Conservation (phyloP, 2,888 invertebrate genomes). For the Cantharis nigra region DNA sequence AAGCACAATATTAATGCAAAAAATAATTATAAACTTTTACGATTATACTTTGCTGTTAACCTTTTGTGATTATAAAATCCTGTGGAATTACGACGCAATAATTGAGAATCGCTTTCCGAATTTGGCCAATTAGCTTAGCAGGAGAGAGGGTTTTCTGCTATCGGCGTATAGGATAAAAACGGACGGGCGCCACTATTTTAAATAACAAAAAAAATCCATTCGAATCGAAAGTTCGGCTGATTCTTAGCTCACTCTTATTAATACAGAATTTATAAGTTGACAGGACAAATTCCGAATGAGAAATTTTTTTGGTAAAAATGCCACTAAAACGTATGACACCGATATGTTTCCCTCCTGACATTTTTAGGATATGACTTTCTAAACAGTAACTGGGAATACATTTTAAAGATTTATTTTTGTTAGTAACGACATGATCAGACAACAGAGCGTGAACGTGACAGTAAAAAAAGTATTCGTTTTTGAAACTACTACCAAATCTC, state of each 20-base stretch:
- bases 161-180: neutral
- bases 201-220: neutral
- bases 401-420: neutral
- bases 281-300: neutral
- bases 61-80: neutral
- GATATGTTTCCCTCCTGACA: neutral
- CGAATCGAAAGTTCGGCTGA: neutral
- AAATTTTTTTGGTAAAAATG: neutral
- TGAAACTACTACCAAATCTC: conserved; percentile 1
- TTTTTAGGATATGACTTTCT: conserved; percentile 1
- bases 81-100: neutral
- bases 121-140: neutral
- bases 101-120: neutral
- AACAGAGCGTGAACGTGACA: neutral
- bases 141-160: neutral
- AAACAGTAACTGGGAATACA: conserved; percentile 2
- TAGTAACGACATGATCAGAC: conserved; percentile 3
- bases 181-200: neutral
- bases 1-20: neutral
- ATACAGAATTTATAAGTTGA: neutral
- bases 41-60: neutral
- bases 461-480: conserved; percentile 4
- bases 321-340: neutral
- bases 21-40: neutral
- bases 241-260: neutral